phyloP scores from a whole-genome alignment of 2,113 vertebrate species.

The Taxidea taxus region DNA sequence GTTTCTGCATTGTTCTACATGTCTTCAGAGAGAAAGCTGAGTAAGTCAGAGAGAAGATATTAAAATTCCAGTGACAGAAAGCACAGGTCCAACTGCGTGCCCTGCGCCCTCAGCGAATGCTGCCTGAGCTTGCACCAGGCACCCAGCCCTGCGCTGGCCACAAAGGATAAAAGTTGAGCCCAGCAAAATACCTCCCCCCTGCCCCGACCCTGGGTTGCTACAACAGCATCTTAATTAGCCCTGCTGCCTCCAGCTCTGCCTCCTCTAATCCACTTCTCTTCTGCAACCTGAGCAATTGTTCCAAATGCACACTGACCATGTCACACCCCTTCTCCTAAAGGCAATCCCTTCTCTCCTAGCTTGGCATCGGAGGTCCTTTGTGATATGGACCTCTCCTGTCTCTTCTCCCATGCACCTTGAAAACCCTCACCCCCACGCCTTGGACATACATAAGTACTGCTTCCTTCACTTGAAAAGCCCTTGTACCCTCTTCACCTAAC shows the following conservation, averaged over 20 bases:
- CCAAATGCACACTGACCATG: background rate
- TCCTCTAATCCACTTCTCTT: background rate
- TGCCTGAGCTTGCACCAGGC: background rate
- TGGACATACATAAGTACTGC: background rate
- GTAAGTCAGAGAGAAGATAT: background rate
- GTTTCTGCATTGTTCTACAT: background rate
- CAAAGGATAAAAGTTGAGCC: accelerated
- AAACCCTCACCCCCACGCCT: background rate
- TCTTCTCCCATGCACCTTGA: background rate
- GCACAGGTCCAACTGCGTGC: accelerated
- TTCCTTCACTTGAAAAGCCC: background rate
- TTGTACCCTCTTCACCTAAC: background rate
- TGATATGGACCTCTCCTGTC: background rate
- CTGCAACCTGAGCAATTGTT: background rate
- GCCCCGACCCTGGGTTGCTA: too few relatives aligned
- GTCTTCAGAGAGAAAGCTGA: background rate
- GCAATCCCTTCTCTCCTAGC: too few relatives aligned
- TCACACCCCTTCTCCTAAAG: background rate
- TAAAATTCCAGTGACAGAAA: background rate
- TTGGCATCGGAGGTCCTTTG: too few relatives aligned
- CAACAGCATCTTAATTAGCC: background rate
- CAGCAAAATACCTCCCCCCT: background rate
- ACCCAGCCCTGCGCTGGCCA: accelerated
- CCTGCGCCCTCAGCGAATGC: accelerated
- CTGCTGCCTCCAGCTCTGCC: background rate